A percentile compares a stretch with the other conserved stretches of the same genome.
These are phyloP conservation scores for Lontra canadensis DNA, from an alignment of 2,113 vertebrate genomes.

Conservation along the genomic window DNA sequence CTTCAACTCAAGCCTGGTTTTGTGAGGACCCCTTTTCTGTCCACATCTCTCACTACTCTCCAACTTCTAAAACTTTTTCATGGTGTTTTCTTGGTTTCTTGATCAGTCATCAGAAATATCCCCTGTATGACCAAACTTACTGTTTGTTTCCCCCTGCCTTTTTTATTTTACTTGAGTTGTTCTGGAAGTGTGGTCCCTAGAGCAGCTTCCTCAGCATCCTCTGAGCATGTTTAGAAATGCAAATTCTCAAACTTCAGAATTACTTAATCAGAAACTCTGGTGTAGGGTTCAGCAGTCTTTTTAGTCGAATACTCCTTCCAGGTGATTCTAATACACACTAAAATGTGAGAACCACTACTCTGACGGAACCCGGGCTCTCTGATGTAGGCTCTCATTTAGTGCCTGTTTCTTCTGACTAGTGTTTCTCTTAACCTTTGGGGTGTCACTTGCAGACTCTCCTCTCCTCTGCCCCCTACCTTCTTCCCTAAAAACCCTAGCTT, in stretches of 20 bases:
- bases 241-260: background rate
- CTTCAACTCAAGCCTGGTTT: background rate
- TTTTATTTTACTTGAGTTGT: background rate
- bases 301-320: background rate
- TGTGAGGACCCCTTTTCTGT: background rate
- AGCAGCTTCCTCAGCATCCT: background rate
- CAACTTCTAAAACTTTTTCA: background rate
- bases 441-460: background rate
- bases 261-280: background rate
- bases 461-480: background rate
- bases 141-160: background rate
- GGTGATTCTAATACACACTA: background rate
- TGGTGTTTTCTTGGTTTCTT: background rate
- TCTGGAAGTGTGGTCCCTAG: background rate
- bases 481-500: background rate
- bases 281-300: background rate
- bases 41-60: background rate
- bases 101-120: background rate
- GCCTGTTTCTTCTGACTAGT: background rate
- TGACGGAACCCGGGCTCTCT: background rate
- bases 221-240: background rate
- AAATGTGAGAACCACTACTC: background rate
- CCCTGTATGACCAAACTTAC: background rate
- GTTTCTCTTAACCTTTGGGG: background rate
- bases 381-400: background rate